Percentiles rank a stretch among this genome's conserved stretches.
Evolutionary conservation across 2,113 vertebrate species (phyloP).

Genomic region (Hippopotamus amphibius): DNA sequence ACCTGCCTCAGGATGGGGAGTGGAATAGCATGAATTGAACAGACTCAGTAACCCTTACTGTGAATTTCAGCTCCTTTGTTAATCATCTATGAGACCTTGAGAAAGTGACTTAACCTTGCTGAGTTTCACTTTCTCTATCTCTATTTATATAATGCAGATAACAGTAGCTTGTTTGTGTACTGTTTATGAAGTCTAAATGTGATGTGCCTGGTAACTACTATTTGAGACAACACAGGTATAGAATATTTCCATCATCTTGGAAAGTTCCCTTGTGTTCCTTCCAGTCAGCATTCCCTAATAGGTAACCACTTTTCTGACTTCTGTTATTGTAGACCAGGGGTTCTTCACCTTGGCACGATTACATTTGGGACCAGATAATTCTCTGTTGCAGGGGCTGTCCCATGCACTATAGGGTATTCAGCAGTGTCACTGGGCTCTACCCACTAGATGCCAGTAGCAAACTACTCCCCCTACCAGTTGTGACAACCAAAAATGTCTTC

Average conservation of each 20-base stretch:
- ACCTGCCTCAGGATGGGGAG: background rate
- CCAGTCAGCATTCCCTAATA: background rate
- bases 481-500: background rate
- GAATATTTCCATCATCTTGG: background rate
- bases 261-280: background rate
- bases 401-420: background rate
- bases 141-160: background rate
- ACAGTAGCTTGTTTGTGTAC: background rate
- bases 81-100: background rate
- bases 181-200: background rate
- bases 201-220: too few relatives aligned
- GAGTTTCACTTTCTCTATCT: background rate
- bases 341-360: background rate
- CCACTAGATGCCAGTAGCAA: background rate
- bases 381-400: background rate
- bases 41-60: background rate
- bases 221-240: background rate
- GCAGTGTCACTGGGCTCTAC: background rate
- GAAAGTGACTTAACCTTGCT: background rate
- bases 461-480: background rate
- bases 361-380: background rate
- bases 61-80: background rate
- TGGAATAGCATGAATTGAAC: background rate
- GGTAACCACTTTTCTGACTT: background rate
- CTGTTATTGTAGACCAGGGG: background rate